Evolutionary conservation across 2,888 invertebrate species (phyloP).

Genomic region (Drosophila kambysellisi): DNA sequence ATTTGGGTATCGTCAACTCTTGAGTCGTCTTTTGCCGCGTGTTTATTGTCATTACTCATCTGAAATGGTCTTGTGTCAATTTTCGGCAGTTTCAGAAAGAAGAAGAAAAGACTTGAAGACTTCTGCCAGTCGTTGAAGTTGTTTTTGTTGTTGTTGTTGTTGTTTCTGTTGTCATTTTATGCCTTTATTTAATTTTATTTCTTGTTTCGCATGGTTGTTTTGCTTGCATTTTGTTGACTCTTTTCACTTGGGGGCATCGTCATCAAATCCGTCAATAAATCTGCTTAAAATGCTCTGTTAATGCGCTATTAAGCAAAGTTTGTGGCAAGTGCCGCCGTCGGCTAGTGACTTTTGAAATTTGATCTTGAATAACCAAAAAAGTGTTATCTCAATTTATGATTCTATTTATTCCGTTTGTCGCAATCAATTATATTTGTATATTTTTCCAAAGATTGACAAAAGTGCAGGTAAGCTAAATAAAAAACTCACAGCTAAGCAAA

Average conservation of each 20-base stretch:
- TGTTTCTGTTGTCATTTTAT: slow-evolving; percentile 15
- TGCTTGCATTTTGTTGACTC: slow-evolving; percentile 53
- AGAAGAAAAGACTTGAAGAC: slow-evolving; percentile 15
- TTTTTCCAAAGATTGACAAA: not conserved
- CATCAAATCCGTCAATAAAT: slow-evolving; percentile 56
- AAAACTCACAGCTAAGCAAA: not conserved
- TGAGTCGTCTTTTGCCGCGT: slow-evolving; percentile 43
- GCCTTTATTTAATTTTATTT: slow-evolving; percentile 45
- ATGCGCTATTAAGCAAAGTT: slow-evolving; percentile 14
- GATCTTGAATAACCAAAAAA: slow-evolving; percentile 46
- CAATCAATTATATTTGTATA: too few species aligned
- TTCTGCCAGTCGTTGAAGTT: slow-evolving; percentile 16
- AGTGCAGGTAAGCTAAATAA: not conserved
- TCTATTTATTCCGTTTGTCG: not conserved
- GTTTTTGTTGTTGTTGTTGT: slow-evolving; percentile 8
- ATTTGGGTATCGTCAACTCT: slow-evolving; percentile 26
- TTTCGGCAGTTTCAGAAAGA: slow-evolving; percentile 40
- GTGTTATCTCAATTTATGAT: slow-evolving; percentile 16
- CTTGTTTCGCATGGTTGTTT: slow-evolving; percentile 56
- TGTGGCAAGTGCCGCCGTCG: slow-evolving; percentile 51
- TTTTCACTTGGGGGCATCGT: slow-evolving; percentile 33
- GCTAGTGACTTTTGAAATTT: slow-evolving; percentile 58
- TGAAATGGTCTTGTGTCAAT: slow-evolving; percentile 66
- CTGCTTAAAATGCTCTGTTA: slow-evolving; percentile 41
- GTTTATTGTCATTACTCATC: slow-evolving; percentile 75